Conservation (phyloP, 2,888 invertebrate genomes). For the Octodonta nipae region DNA sequence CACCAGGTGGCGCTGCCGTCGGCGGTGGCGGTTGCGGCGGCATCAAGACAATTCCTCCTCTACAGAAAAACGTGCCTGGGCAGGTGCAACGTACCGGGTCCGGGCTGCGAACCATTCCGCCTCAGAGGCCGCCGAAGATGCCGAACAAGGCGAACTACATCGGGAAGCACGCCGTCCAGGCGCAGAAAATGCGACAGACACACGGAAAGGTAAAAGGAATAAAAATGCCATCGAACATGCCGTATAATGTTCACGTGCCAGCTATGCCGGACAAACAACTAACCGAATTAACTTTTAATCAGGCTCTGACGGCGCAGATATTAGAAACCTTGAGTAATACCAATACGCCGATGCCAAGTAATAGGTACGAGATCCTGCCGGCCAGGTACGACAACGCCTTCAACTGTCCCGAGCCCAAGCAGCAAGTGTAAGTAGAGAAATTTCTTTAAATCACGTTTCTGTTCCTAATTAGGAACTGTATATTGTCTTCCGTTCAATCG, state of each 20-base stretch:
- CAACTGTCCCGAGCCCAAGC: conserved; percentile 16
- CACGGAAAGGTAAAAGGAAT: conserved; percentile 12
- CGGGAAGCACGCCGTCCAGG: conserved; percentile 36
- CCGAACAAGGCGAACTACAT: conserved; percentile 35
- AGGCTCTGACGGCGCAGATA: conserved; percentile 49
- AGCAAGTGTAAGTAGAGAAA: conserved; percentile 8
- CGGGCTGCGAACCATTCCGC: conserved; percentile 33
- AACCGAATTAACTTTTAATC: conserved; percentile 44
- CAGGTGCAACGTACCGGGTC: conserved; percentile 28
- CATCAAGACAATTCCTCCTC: conserved; percentile 30
- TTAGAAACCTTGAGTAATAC: conserved; percentile 44
- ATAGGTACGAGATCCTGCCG: conserved; percentile 39
- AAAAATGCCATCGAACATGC: conserved; percentile 8
- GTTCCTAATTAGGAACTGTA: too few relatives aligned
- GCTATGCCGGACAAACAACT: conserved; percentile 16
- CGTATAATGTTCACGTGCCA: conserved; percentile 12
- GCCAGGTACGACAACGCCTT: conserved; percentile 28
- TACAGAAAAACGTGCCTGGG: conserved; percentile 22
- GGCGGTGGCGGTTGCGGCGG: too few relatives aligned
- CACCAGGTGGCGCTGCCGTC: too few relatives aligned
- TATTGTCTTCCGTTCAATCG: too few relatives aligned
- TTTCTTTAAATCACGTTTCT: too few relatives aligned
- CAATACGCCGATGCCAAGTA: conserved; percentile 31
- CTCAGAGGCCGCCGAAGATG: conserved; percentile 29
- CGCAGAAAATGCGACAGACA: conserved; percentile 26